These are phyloP conservation scores for Bombus haemorrhoidalis DNA, from an alignment of 1,140 invertebrate genomes.

Conservation along the genomic window DNA sequence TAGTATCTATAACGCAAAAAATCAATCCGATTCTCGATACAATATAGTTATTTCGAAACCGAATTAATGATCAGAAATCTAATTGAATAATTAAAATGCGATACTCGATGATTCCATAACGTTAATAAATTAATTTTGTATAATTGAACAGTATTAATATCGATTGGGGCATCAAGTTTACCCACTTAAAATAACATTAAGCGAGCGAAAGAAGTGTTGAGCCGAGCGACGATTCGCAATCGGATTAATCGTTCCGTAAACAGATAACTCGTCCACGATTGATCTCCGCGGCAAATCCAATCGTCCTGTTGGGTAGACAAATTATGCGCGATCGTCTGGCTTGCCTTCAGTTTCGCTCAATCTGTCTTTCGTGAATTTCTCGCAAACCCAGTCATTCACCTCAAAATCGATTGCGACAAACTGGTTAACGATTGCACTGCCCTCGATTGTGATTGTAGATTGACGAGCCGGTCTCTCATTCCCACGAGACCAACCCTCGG, in stretches of 20 bases:
- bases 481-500: background rate
- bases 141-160: background rate
- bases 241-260: background rate
- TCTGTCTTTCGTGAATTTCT: constrained; percentile 34
- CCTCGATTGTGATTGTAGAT: constrained; percentile 45
- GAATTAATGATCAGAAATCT: background rate
- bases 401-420: constrained; percentile 62
- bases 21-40: too few species aligned
- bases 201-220: background rate
- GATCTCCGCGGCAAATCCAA: background rate
- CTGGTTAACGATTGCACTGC: constrained; percentile 56
- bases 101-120: background rate
- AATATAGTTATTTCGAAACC: too few species aligned
- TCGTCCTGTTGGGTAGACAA: constrained; percentile 11
- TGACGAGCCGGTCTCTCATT: constrained; percentile 39
- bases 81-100: background rate
- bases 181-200: background rate
- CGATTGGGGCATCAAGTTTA: background rate
- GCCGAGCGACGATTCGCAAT: background rate
- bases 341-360: background rate
- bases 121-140: background rate
- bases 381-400: background rate
- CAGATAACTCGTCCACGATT: background rate
- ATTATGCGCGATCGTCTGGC: constrained; percentile 47
- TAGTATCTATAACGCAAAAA: background rate